Evolutionary conservation across 2,113 vertebrate genomes (phyloP).

Genomic region (Apodemus sylvaticus): DNA sequence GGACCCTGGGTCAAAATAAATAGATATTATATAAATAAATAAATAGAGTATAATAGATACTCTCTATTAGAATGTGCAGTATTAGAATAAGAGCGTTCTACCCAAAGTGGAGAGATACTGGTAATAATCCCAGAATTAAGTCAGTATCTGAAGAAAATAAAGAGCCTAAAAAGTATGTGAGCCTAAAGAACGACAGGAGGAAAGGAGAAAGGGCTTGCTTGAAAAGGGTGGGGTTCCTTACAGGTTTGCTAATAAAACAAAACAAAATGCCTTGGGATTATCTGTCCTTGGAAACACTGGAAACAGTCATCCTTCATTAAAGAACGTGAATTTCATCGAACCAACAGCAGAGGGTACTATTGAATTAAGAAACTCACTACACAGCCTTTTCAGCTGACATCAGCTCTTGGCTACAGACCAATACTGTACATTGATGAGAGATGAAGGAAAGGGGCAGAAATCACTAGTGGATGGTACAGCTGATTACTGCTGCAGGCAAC

Average conservation of each 20-base stretch:
- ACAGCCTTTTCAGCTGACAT: rapidly evolving
- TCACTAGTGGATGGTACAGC: rapidly evolving
- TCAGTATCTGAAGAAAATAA: background rate
- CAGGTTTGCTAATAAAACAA: background rate
- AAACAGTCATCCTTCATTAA: background rate
- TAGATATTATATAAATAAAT: too few relatives aligned
- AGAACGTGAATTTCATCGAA: background rate
- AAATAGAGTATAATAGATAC: background rate
- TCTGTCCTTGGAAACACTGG: background rate
- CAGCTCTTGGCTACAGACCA: background rate
- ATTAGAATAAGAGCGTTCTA: background rate
- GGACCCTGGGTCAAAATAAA: background rate
- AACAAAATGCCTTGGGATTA: background rate
- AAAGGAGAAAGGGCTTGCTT: background rate
- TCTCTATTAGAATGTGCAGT: too few relatives aligned
- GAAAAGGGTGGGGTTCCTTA: background rate
- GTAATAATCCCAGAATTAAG: background rate
- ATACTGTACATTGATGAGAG: background rate
- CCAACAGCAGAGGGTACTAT: conserved; percentile 67
- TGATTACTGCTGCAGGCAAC: background rate
- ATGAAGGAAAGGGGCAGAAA: background rate
- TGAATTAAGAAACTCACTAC: background rate
- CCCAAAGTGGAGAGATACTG: background rate
- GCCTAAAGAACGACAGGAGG: too few relatives aligned
- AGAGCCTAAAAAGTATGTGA: background rate